A percentile compares a stretch with the other conserved stretches of the same genome.
Conservation (phyloP, 2,888 invertebrate genomes). For the Eupithecia centaureata region DNA sequence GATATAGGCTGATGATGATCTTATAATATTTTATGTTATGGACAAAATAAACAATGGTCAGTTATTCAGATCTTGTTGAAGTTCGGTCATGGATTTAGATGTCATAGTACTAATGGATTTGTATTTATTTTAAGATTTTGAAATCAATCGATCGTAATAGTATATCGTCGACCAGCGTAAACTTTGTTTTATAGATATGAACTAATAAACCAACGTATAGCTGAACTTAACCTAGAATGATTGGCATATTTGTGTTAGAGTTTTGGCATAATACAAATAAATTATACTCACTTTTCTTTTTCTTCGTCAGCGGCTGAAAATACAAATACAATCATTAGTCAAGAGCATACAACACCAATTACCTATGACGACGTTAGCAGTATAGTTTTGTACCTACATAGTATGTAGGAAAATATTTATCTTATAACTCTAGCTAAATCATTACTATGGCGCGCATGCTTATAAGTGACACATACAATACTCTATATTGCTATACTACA, state of each 20-base stretch:
- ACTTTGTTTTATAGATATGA: conserved; percentile 1
- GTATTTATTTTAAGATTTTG: too few relatives aligned
- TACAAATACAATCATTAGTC: conserved; percentile 55
- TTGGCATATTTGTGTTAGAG: conserved; percentile 21
- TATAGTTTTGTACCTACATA: neutral
- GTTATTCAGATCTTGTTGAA: too few relatives aligned
- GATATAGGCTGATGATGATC: too few relatives aligned
- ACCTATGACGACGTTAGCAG: neutral
- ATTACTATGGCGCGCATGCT: neutral
- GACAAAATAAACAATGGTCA: too few relatives aligned
- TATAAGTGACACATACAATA: neutral
- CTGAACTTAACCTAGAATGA: conserved; percentile 3
- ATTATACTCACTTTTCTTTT: conserved; percentile 93
- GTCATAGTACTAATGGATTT: too few relatives aligned
- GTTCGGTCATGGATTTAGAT: too few relatives aligned
- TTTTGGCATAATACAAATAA: conserved; percentile 21
- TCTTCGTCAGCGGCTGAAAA: conserved; percentile 97
- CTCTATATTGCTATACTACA: neutral
- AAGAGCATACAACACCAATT: neutral
- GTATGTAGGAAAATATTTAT: neutral
- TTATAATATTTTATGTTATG: too few relatives aligned
- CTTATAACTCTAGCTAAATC: neutral
- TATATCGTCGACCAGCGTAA: too few relatives aligned
- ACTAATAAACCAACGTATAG: neutral
- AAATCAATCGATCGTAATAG: too few relatives aligned